phyloP scores from a whole-genome alignment of 2,888 invertebrate genomes.

The Prenolepis imparis region DNA sequence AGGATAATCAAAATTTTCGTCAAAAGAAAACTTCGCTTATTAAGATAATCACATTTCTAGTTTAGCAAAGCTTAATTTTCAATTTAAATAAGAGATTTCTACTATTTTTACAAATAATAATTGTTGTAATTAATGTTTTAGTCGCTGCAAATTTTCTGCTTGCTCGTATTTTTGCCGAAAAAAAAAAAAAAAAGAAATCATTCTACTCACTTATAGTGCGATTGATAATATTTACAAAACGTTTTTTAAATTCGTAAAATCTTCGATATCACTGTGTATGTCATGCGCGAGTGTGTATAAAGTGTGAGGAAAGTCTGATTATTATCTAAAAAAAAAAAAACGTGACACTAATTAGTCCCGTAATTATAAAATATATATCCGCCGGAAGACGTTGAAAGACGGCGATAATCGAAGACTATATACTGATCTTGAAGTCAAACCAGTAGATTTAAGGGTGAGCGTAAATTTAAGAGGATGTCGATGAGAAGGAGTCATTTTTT shows the following conservation, averaged over 20 bases:
- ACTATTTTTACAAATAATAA: neutral
- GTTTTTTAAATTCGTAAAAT: conserved; percentile 7
- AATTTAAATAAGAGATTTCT: neutral
- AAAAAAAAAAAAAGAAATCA: neutral
- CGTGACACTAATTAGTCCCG: conserved; percentile 28
- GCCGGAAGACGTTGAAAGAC: conserved; percentile 34
- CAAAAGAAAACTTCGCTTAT: neutral
- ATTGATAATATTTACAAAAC: neutral
- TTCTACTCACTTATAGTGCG: conserved; percentile 1
- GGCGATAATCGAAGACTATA: conserved; percentile 52
- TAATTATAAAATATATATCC: conserved; percentile 40
- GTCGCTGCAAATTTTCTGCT: conserved; percentile 1
- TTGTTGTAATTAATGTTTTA: neutral
- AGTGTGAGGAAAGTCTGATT: conserved; percentile 46
- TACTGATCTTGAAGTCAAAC: conserved; percentile 49
- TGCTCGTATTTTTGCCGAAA: neutral
- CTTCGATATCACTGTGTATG: conserved; percentile 21
- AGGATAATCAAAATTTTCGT: conserved; percentile 4
- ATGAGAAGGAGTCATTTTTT: conserved; percentile 49
- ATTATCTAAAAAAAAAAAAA: conserved; percentile 23
- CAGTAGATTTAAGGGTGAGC: conserved; percentile 41
- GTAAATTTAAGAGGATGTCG: conserved; percentile 40
- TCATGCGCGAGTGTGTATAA: neutral
- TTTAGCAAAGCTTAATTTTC: neutral
- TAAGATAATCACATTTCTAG: conserved; percentile 1